Conservation (phyloP, 2,113 vertebrate genomes). For the Myxocyprinus asiaticus region DNA sequence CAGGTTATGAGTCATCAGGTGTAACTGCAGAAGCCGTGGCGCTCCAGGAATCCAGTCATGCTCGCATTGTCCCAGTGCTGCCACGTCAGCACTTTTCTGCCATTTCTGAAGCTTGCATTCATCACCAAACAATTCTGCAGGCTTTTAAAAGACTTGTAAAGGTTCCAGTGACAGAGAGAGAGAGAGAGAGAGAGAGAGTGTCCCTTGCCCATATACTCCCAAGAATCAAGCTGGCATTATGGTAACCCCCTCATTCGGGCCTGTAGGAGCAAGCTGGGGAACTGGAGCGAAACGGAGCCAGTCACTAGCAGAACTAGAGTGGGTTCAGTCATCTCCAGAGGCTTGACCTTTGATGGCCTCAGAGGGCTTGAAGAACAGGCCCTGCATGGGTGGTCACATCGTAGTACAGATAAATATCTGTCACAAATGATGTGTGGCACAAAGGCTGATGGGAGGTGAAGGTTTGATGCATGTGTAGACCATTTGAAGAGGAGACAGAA, state of each 20-base stretch:
- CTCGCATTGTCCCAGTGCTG: constrained; percentile 7
- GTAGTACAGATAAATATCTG: constrained; percentile 54
- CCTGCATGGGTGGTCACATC: constrained; percentile 53
- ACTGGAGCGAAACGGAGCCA: constrained; percentile 65
- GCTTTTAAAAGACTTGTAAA: constrained; percentile 70
- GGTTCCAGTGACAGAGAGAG: constrained; percentile 45
- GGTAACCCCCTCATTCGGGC: constrained; percentile 54
- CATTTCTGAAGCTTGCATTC: constrained; percentile 44
- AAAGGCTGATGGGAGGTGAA: constrained; percentile 44
- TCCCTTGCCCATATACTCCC: constrained; percentile 48
- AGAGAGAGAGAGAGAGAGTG: too few relatives aligned
- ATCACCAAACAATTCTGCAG: constrained; percentile 51
- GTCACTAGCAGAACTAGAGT: constrained; percentile 53
- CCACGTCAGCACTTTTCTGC: constrained; percentile 54
- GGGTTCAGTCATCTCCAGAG: constrained; percentile 57
- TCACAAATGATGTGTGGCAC: constrained; percentile 55
- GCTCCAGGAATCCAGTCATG: constrained; percentile 27
- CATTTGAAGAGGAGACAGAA: neutral
- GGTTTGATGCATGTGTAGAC: constrained; percentile 23
- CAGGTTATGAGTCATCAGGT: constrained; percentile 33
- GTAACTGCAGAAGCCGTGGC: constrained; percentile 3
- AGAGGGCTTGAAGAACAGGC: constrained; percentile 52
- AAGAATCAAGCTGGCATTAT: constrained; percentile 72
- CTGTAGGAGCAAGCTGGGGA: constrained; percentile 60
- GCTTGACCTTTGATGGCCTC: constrained; percentile 65